Percentiles rank a stretch among this genome's conserved stretches.
Conservation (phyloP, 2,113 vertebrate species). For the Hystrix cristata region DNA sequence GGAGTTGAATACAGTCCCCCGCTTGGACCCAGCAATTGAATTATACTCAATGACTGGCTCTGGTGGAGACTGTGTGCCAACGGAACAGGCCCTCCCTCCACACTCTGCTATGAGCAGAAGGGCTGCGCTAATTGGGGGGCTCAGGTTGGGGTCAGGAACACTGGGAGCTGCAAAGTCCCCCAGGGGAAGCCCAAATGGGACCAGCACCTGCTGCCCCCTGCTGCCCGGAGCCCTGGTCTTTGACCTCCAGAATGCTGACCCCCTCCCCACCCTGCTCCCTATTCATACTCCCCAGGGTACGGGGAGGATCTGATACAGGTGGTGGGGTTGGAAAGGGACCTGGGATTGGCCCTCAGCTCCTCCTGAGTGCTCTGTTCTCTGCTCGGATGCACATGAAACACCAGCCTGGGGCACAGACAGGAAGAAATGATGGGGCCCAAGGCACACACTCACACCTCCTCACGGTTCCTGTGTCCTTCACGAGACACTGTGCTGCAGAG, state of each 20-base stretch:
- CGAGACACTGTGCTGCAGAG: neutral
- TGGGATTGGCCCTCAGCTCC: neutral
- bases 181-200: rapidly evolving
- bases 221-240: neutral
- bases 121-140: too few species aligned
- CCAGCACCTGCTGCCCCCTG: neutral
- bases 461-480: neutral
- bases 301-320: neutral
- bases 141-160: neutral
- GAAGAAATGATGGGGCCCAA: neutral
- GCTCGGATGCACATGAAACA: neutral
- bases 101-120: neutral
- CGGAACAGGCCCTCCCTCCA: neutral
- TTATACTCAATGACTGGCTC: neutral
- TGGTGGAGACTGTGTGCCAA: neutral
- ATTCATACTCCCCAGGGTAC: neutral
- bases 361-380: neutral
- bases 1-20: neutral
- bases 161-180: neutral
- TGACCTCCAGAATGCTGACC: neutral
- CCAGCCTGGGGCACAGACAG: too few species aligned
- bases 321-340: neutral
- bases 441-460: neutral
- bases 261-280: neutral
- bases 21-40: neutral